Conservation (phyloP, 2,888 invertebrate genomes). For the Coenonympha arcania region DNA sequence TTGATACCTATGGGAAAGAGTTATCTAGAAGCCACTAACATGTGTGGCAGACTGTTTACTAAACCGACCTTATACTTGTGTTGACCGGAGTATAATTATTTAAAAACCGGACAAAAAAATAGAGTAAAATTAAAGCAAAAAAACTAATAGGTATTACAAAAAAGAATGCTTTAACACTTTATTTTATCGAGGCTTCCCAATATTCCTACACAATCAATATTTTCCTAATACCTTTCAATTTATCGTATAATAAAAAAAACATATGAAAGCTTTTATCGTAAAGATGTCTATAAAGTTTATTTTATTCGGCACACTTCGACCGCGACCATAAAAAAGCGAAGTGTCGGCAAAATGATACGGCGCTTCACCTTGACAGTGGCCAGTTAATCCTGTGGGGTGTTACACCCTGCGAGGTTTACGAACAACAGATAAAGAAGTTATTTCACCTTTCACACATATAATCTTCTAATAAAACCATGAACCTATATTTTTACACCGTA, state of each 20-base stretch:
- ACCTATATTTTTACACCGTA: background rate
- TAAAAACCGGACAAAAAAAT: too few relatives aligned
- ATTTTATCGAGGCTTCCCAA: background rate
- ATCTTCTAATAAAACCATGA: background rate
- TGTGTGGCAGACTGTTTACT: too few relatives aligned
- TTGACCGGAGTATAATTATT: too few relatives aligned
- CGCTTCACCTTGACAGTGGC: slow-evolving; percentile 22
- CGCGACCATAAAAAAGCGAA: slow-evolving; percentile 21
- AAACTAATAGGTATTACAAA: too few relatives aligned
- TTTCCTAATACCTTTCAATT: slow-evolving; percentile 14
- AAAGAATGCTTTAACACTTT: too few relatives aligned
- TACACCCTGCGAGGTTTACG: slow-evolving; percentile 2
- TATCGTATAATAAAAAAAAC: slow-evolving; percentile 21
- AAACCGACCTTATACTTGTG: too few relatives aligned
- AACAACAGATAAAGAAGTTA: slow-evolving; percentile 5
- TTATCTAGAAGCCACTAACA: too few relatives aligned
- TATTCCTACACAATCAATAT: slow-evolving; percentile 1
- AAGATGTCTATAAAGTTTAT: slow-evolving; percentile 19
- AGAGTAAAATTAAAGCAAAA: too few relatives aligned
- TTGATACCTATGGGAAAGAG: too few relatives aligned
- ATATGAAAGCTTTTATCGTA: slow-evolving; percentile 27
- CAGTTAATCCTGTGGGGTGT: slow-evolving; percentile 10
- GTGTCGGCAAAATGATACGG: slow-evolving; percentile 19
- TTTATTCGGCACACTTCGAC: slow-evolving; percentile 24
- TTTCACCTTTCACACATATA: slow-evolving; percentile 5